Evolutionary conservation across 2,888 invertebrate species (phyloP).

Genomic region (Opisthograptis luteolata): DNA sequence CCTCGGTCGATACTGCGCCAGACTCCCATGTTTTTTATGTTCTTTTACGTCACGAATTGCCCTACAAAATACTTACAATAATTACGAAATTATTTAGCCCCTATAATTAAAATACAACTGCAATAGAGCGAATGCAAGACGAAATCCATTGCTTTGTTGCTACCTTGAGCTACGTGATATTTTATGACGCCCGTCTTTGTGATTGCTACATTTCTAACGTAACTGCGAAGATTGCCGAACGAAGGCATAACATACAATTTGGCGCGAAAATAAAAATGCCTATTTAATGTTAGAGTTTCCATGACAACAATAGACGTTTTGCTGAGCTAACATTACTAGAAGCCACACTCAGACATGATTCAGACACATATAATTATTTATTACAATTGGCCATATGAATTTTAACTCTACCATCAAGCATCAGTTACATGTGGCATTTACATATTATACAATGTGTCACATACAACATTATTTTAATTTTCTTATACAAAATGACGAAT

Average conservation of each 20-base stretch:
- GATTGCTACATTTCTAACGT: conserved; percentile 20
- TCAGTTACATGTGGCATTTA: background rate
- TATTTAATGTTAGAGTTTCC: background rate
- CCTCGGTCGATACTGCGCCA: conserved; percentile 80
- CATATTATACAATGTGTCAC: too few relatives aligned
- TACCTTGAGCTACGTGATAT: conserved; percentile 6
- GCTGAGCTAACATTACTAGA: too few relatives aligned
- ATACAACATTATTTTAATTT: too few relatives aligned
- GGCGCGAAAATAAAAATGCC: conserved; percentile 32
- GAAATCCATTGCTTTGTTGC: background rate
- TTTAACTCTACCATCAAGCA: too few relatives aligned
- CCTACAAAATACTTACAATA: conserved; percentile 67
- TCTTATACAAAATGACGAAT: too few relatives aligned
- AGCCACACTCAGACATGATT: too few relatives aligned
- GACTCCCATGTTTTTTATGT: conserved; percentile 82
- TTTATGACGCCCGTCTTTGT: conserved; percentile 14
- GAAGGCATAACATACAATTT: conserved; percentile 26
- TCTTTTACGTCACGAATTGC: conserved; percentile 75
- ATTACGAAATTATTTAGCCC: conserved; percentile 48
- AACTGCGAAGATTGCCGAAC: conserved; percentile 19
- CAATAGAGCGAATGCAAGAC: background rate
- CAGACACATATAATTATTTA: background rate
- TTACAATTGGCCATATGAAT: background rate
- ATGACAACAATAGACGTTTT: background rate
- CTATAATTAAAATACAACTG: background rate